Base-by-base conservation (phyloP, 1,140 invertebrate genomes). In the Hyposmocoma kahamanoa region DNA sequence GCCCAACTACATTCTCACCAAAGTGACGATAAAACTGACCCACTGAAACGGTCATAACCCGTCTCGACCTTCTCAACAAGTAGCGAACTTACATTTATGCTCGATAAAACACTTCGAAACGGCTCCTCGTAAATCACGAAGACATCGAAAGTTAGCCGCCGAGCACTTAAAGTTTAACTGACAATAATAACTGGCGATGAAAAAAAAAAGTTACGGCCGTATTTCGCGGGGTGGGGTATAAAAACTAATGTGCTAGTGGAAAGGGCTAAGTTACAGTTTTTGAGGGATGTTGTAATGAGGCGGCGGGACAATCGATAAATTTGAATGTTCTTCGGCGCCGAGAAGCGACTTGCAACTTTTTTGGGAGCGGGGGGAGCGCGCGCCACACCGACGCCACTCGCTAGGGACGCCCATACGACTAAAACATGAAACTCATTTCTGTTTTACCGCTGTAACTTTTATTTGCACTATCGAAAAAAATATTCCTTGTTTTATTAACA, bases 131-230 rank as follows among this genome's bases (percentile, higher is more conserved):
- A 81, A 84, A 84, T 84, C 81, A 82, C 66, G 53, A 69, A 73
- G 74, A 79, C 77, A 84, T 84, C 75, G 78, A 84, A 84, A 84
- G 70, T 84, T 84, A 73, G 68, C 72, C 68, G 74, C 67, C 72
- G 58, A 84, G 77, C 75, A 81, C 81, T 84, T 84, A 81, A 84
- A 84, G 53, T 84, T 84, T 84, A 84, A 84, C 81, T 74, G 76
- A 77, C 72, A 81, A 82, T 84, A 84, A 84, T 82, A 80, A 78
- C 75, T 60, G 66, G 54, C 71, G 72, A 81, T 79, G 70, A 80
- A 80, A 78, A 80, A 78, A n/a, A 72, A n/a, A 17, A 72, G 64
- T 70, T 65, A 72, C 64, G 67, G 65, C 61, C 66, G n/a, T n/a
- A n/a, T 64, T 58, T 55, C 50, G 59, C n/a, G n/a, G n/a, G n/a